Evolutionary conservation across 1,140 invertebrate species (phyloP).

Genomic region (Antheraea pernyi): DNA sequence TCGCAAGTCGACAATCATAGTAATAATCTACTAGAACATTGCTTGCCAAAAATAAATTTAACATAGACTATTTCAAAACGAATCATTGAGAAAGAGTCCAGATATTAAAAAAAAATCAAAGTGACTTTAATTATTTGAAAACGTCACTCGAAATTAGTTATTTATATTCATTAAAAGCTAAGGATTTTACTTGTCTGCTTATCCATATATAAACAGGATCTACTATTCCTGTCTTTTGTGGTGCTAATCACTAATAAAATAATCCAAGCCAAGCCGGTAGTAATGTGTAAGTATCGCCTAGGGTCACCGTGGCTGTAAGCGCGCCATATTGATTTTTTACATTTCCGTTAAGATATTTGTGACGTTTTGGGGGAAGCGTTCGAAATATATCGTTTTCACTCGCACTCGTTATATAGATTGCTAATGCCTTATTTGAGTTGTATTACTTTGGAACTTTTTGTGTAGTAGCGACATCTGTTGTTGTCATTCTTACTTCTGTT

Average conservation of each 20-base stretch:
- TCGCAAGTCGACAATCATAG: too few species aligned
- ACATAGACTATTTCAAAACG: too few species aligned
- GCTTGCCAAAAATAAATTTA: too few species aligned
- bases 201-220: too few species aligned
- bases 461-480: neutral
- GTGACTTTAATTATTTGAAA: too few species aligned
- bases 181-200: too few species aligned
- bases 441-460: neutral
- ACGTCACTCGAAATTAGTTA: too few species aligned
- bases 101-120: too few species aligned
- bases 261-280: neutral
- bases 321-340: constrained; percentile 43
- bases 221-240: neutral
- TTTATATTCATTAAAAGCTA: too few species aligned
- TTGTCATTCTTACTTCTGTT: neutral
- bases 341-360: constrained; percentile 36
- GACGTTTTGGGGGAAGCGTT: constrained; percentile 14
- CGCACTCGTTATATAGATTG: neutral
- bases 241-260: neutral
- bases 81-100: too few species aligned
- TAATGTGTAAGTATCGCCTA: neutral
- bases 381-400: neutral
- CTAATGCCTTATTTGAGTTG: neutral
- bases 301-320: neutral
- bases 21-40: too few species aligned